Base-by-base conservation (phyloP, 2,888 invertebrate genomes). In the Ormyrus thymus region DNA sequence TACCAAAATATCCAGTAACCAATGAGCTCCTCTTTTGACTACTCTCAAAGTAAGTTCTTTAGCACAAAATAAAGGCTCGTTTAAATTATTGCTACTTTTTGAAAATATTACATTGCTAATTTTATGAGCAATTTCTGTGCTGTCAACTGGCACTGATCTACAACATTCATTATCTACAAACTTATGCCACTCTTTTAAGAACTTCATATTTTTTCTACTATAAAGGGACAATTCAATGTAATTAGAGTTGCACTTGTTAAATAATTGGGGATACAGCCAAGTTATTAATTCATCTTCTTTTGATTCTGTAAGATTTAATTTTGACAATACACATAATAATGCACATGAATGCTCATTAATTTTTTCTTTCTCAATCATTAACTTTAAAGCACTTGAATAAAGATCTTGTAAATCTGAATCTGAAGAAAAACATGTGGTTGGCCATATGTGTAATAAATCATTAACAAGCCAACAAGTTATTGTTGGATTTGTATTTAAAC, bases 401-500 rank as follows among this genome's bases (percentile, higher is more conserved):
- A 89, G 76, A 79, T 88, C 84, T 83, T 87, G 87, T 8, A 90
- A 78, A 58, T 78, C 76, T 8, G 53, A 79, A 80, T 85, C 84
- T 29, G 85, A 82, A 51, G 83, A 68, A 48, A 79, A 62, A 56
- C 84, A 85, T 59, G 62, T 74, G 0, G 82, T 68, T 9, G 85
- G 85, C 85, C 84, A 85, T 55, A 83, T 72, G 48, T 86, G 85
- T 9, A 88, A 82, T 71, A 89, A 84, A 78, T 85, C 82, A 70
- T 88, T 87, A 10, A 89, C 83, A 46, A 89, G 83, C 85, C 86
- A 87, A 74, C 86, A 87, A 53, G 84, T 77, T 45, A 87, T 69
- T 6, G 80, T 89, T 61, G 92, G 92, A 85, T 91, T 91, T 53
- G 83, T 86, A 83, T 87, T 88, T 76, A 93, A 85, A 87, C 92